Percentiles rank a stretch among this genome's conserved stretches.
Evolutionary conservation across 2,888 invertebrate genomes (phyloP).

Genomic region (Sialis fuliginosa): DNA sequence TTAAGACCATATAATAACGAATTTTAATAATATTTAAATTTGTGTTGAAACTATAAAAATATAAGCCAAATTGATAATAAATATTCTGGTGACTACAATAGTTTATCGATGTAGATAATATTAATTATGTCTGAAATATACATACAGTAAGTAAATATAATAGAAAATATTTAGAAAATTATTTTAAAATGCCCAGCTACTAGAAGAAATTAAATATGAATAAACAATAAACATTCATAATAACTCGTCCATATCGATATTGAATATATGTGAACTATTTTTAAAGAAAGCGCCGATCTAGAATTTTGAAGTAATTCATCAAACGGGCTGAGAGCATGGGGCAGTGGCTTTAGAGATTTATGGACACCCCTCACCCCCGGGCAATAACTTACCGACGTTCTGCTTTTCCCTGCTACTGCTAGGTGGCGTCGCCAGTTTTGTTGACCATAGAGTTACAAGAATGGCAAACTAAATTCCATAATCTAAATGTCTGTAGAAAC

Average conservation of each 20-base stretch:
- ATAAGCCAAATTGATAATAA: too few relatives aligned
- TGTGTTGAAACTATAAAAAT: too few relatives aligned
- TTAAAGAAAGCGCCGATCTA: background rate
- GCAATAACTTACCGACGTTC: conserved; percentile 1
- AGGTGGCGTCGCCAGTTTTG: too few relatives aligned
- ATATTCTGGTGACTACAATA: too few relatives aligned
- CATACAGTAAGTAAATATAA: too few relatives aligned
- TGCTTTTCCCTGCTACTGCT: background rate
- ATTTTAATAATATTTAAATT: too few relatives aligned
- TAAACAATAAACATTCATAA: background rate
- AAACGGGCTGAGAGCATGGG: background rate
- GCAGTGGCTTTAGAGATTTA: conserved; percentile 1
- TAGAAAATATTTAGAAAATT: background rate
- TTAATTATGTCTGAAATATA: too few relatives aligned
- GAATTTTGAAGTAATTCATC: background rate
- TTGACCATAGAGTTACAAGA: too few relatives aligned
- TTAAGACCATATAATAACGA: too few relatives aligned
- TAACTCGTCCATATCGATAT: background rate
- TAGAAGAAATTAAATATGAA: background rate
- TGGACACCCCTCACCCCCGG: conserved; percentile 1
- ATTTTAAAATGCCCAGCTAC: background rate
- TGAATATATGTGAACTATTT: background rate
- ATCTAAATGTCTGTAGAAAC: too few relatives aligned
- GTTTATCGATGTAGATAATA: too few relatives aligned
- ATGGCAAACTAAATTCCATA: too few relatives aligned